phyloP scores from a whole-genome alignment of 2,113 vertebrate species.

The Plectropomus leopardus region DNA sequence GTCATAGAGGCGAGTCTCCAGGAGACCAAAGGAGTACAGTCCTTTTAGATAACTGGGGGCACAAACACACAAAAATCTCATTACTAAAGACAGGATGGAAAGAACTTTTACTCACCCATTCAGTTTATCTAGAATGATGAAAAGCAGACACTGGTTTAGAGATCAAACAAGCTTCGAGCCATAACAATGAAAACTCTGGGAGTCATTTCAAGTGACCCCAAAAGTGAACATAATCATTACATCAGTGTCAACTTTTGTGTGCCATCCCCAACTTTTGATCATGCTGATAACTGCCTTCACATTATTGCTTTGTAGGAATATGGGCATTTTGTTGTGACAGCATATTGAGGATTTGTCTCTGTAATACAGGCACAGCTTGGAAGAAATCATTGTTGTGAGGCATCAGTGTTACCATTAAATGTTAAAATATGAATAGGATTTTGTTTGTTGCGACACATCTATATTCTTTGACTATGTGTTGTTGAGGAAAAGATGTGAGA shows the following conservation, averaged over 20 bases:
- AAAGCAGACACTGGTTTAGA: background rate
- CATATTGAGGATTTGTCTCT: background rate
- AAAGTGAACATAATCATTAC: background rate
- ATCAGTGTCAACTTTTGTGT: background rate
- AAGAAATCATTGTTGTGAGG: background rate
- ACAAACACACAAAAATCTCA: background rate
- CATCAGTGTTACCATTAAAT: background rate
- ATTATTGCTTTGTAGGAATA: background rate
- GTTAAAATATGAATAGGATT: background rate
- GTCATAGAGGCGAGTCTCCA: conserved; percentile 92
- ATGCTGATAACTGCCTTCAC: background rate
- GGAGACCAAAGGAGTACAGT: conserved; percentile 92
- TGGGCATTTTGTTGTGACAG: background rate
- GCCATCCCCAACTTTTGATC: background rate
- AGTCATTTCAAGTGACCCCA: background rate
- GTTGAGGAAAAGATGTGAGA: background rate
- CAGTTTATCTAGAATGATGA: conserved; percentile 6
- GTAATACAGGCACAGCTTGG: background rate
- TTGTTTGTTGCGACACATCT: background rate
- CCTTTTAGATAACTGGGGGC: conserved; percentile 91
- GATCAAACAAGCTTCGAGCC: background rate
- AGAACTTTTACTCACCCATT: too few relatives aligned
- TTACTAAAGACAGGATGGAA: background rate
- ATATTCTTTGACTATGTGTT: background rate
- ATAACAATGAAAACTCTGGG: background rate